Conservation (phyloP, 1,140 invertebrate species). For the Drosophila truncata region DNA sequence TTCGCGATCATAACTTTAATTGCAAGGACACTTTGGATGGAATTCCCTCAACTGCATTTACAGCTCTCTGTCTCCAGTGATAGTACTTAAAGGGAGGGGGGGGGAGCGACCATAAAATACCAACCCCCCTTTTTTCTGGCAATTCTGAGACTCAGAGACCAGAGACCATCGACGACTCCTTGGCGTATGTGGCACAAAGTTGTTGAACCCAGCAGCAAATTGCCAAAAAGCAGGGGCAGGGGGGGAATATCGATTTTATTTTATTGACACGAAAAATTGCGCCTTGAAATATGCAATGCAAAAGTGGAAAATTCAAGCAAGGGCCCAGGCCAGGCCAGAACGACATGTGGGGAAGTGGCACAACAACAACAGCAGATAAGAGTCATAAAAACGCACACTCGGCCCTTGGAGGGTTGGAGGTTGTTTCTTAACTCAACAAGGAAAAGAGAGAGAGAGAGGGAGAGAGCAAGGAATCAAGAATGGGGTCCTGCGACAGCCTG, state of each 20-base stretch:
- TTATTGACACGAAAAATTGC: slow-evolving; percentile 80
- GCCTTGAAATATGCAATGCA: slow-evolving; percentile 78
- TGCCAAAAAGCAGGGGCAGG: slow-evolving; percentile 21
- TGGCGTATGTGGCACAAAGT: slow-evolving; percentile 63
- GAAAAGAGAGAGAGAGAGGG: neutral
- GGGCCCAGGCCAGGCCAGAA: too few species aligned
- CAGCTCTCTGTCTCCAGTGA: neutral
- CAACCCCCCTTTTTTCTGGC: neutral
- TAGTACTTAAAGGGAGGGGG: neutral
- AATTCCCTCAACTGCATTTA: slow-evolving; percentile 44
- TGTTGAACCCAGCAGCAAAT: slow-evolving; percentile 60
- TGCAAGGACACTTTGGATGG: slow-evolving; percentile 21
- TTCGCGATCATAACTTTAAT: slow-evolving; percentile 39
- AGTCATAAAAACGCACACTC: slow-evolving; percentile 74
- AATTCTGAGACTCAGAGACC: neutral
- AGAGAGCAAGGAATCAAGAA: neutral
- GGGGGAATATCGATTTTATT: slow-evolving; percentile 70
- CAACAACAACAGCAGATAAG: slow-evolving; percentile 71
- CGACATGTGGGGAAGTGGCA: slow-evolving; percentile 45
- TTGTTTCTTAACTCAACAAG: slow-evolving; percentile 42
- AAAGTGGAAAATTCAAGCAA: slow-evolving; percentile 61
- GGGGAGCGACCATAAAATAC: slow-evolving; percentile 4
- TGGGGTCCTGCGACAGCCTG: neutral
- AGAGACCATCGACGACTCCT: slow-evolving; percentile 14
- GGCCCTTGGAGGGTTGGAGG: neutral